These are phyloP conservation scores for Pyrrhia umbra DNA, from an alignment of 2,888 invertebrate genomes.

Conservation along the genomic window DNA sequence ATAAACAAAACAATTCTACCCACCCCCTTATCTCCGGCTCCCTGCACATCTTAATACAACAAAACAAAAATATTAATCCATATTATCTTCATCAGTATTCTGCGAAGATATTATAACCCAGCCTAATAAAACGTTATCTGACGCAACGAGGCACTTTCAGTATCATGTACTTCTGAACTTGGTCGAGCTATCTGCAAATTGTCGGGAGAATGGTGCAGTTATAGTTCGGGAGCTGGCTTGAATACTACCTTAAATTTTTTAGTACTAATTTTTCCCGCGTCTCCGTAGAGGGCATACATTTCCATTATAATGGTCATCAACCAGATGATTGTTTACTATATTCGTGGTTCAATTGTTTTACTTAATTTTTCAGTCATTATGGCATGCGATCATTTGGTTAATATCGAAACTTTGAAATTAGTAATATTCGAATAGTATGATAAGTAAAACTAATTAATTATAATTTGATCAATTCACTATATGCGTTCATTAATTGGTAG, in stretches of 20 bases:
- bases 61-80: conserved; percentile 24
- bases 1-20: neutral
- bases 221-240: conserved; percentile 8
- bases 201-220: conserved; percentile 28
- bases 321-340: too few relatives aligned
- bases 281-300: too few relatives aligned
- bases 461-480: too few relatives aligned
- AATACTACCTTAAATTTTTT: neutral
- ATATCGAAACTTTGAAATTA: too few relatives aligned
- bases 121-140: conserved; percentile 51
- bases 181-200: conserved; percentile 42
- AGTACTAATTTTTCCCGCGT: neutral
- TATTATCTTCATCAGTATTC: conserved; percentile 36
- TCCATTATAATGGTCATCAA: too few relatives aligned
- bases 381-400: too few relatives aligned
- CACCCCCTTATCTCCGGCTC: neutral
- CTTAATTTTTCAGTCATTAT: too few relatives aligned
- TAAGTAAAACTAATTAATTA: too few relatives aligned
- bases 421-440: too few relatives aligned
- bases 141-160: conserved; percentile 17
- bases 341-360: too few relatives aligned
- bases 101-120: conserved; percentile 36
- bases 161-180: conserved; percentile 35
- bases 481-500: too few relatives aligned
- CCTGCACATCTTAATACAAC: conserved; percentile 13